Base-by-base conservation (phyloP, 1,140 invertebrate species). In the Hyphantria cunea region DNA sequence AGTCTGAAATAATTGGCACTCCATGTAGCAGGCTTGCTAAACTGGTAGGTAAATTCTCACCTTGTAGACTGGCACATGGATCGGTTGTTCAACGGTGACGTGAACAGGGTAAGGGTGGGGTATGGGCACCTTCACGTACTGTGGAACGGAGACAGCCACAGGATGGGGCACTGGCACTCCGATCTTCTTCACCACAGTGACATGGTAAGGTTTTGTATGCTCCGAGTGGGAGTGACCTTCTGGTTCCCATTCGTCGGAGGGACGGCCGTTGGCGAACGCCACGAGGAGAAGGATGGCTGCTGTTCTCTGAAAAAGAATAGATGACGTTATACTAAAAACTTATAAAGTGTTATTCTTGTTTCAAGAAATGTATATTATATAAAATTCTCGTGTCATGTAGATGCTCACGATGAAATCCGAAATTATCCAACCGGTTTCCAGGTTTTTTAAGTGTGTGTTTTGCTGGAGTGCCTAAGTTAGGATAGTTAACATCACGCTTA, bases 91-190 rank as follows among this genome's bases (percentile, higher is more conserved):
- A 37, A 95, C 93, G 3, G 93, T 92, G 1, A 96, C 92, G 64
- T 94, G 93, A 9, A 95, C 94, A 10, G 95, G 93, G 78, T 95
- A 95, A 6, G 95, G 95, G 55, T 96, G 94, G 0, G 95, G 95
- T 25, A 96, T 95, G 15, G 95, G 94, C 15, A 96, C 92, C 76
- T 89, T 95, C 17, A 96, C 94, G 51, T 95, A 93, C 74, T 96
- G 95, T 7, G 94, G 94, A 9, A 95, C 94, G 3, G 94, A 93
- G 0, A 95, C 93, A 0, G 94, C 94, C 9, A 96, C 93, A 0
- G 95, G 95, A 78, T 96, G 95, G 0, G 95, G 95, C 53, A 95
- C 93, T 8, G 94, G 94, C 37, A 95, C 93, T 0, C 94, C 94
- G 50, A 95, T 93, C 84, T 95, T 95, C 79, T 95, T 95, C 61